These are phyloP conservation scores for Mormyrops attenuatus DNA, from an alignment of 2,797 vertebrate genomes.

Conservation along the genomic window DNA sequence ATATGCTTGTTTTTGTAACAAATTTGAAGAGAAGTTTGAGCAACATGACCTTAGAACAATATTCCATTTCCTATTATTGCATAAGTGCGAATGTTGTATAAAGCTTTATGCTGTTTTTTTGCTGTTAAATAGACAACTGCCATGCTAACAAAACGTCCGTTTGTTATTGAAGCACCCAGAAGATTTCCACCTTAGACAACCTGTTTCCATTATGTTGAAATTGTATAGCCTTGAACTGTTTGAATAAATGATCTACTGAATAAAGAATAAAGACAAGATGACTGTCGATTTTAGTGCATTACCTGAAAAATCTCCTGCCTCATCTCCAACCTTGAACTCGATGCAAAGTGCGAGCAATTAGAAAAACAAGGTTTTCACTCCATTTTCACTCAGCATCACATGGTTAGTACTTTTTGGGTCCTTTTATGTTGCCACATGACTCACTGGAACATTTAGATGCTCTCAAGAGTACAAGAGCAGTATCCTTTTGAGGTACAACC, in stretches of 20 bases:
- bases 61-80: neutral
- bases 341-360: neutral
- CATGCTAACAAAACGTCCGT: conserved; percentile 33
- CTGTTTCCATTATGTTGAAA: neutral
- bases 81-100: conserved; percentile 11
- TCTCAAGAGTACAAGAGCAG: neutral
- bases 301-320: neutral
- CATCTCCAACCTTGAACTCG: neutral
- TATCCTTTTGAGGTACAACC: neutral
- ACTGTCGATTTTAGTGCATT: neutral
- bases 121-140: conserved; percentile 26
- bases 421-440: neutral
- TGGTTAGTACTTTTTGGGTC: neutral
- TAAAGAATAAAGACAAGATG: neutral
- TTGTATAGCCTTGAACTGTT: neutral
- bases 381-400: neutral
- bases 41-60: conserved; percentile 1
- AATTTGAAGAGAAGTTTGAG: neutral
- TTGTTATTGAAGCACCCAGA: conserved; percentile 39
- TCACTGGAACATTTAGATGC: neutral
- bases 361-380: neutral
- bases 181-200: neutral
- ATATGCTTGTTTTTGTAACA: conserved; percentile 14
- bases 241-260: neutral
- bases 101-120: conserved; percentile 36